Evolutionary conservation across 1,140 invertebrate genomes (phyloP).

Genomic region (Hirudo medicinalis): DNA sequence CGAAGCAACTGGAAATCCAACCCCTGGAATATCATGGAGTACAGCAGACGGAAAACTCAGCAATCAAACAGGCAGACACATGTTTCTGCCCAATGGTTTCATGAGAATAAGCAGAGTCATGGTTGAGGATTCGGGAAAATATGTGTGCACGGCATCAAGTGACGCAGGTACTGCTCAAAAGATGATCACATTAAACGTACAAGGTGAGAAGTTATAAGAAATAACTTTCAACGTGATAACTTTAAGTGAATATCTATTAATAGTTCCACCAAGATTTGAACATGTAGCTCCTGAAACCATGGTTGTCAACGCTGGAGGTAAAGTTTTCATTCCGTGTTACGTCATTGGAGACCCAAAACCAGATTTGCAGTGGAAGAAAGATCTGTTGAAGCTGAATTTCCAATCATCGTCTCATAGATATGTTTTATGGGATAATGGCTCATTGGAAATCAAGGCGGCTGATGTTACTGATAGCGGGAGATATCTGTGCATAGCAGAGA

Average conservation of each 20-base stretch:
- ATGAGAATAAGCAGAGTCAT: slow-evolving; percentile 25
- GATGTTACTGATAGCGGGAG: slow-evolving; percentile 28
- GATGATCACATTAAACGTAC: slow-evolving; percentile 35
- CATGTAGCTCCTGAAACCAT: slow-evolving; percentile 72
- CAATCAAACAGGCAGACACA: background rate
- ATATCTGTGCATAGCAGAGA: slow-evolving; percentile 46
- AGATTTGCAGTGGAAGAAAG: slow-evolving; percentile 34
- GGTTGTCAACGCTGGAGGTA: slow-evolving; percentile 67
- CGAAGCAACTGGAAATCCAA: slow-evolving; percentile 33
- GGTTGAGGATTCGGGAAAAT: slow-evolving; percentile 41
- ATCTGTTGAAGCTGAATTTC: slow-evolving; percentile 30
- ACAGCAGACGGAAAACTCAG: slow-evolving; percentile 26
- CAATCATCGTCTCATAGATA: slow-evolving; percentile 20
- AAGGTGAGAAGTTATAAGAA: slow-evolving; percentile 32
- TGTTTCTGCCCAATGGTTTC: slow-evolving; percentile 24
- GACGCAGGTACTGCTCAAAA: slow-evolving; percentile 38
- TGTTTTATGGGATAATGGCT: background rate
- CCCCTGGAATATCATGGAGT: slow-evolving; percentile 36
- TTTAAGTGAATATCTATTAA: slow-evolving; percentile 23
- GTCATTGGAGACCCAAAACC: slow-evolving; percentile 44
- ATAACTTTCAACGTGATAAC: slow-evolving; percentile 25
- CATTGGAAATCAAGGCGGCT: slow-evolving; percentile 12
- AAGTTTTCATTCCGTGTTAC: slow-evolving; percentile 39
- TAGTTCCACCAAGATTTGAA: slow-evolving; percentile 74
- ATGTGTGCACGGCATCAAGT: slow-evolving; percentile 44